phyloP scores from a whole-genome alignment of 2,888 invertebrate genomes.

The Iselma pallidipennis region DNA sequence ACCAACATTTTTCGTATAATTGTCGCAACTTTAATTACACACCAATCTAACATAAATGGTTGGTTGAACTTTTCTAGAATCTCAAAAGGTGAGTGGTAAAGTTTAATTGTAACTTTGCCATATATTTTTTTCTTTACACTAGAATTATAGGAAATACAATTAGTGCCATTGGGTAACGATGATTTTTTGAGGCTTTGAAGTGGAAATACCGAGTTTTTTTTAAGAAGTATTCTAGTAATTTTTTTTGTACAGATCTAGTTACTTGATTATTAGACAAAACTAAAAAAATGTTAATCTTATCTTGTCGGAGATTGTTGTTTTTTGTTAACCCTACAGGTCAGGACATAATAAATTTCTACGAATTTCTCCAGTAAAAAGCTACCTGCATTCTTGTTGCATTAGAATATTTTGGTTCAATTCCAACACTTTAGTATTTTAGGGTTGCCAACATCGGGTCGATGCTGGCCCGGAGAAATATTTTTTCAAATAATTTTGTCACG shows the following conservation, averaged over 20 bases:
- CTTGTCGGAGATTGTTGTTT: background rate
- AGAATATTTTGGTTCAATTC: no score
- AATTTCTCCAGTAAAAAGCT: background rate
- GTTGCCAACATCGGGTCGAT: no score
- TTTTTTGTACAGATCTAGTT: background rate
- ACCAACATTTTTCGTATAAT: background rate
- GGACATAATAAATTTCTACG: background rate
- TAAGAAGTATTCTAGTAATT: no score
- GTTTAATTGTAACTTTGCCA: background rate
- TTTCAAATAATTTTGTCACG: no score
- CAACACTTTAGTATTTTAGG: no score
- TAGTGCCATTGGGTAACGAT: slow-evolving; percentile 15
- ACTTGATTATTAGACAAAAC: background rate
- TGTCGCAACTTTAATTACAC: background rate
- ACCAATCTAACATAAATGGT: background rate
- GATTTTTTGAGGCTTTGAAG: background rate
- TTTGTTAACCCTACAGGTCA: background rate
- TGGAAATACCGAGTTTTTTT: no score
- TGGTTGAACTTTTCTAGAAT: background rate
- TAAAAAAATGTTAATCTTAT: background rate
- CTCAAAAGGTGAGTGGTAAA: background rate
- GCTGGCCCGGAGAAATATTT: no score
- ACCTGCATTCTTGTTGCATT: background rate
- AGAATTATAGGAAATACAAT: slow-evolving; percentile 7
- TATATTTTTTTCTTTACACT: slow-evolving; percentile 5